These are phyloP conservation scores for Nilaparvata lugens DNA, from an alignment of 1,140 invertebrate genomes.

Conservation along the genomic window DNA sequence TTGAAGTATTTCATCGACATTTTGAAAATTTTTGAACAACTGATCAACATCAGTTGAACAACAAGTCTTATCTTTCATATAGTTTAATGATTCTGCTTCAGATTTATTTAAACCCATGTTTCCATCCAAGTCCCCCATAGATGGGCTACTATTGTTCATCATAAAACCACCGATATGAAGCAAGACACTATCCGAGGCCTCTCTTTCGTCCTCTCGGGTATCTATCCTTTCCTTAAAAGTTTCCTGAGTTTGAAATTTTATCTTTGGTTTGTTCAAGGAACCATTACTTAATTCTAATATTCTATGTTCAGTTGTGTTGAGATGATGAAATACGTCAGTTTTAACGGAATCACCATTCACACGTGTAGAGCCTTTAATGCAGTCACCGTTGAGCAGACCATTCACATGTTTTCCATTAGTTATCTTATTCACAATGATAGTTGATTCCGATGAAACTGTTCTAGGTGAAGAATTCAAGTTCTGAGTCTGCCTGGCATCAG, in stretches of 20 bases:
- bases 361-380: slow-evolving; percentile 1
- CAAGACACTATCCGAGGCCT: slow-evolving; percentile 6
- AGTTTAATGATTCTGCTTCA: slow-evolving; percentile 10
- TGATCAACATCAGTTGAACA: slow-evolving; percentile 41
- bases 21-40: slow-evolving; percentile 41
- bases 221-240: neutral
- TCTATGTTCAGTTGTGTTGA: neutral
- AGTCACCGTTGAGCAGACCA: too few species aligned
- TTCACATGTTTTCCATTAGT: slow-evolving; percentile 5
- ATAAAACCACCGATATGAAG: slow-evolving; percentile 31
- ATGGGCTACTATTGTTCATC: slow-evolving; percentile 41
- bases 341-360: slow-evolving; percentile 23
- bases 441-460: slow-evolving; percentile 20
- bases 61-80: slow-evolving; percentile 6
- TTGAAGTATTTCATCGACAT: slow-evolving; percentile 52
- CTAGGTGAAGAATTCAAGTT: slow-evolving; percentile 36
- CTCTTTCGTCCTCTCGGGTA: slow-evolving; percentile 30
- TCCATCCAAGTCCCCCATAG: slow-evolving; percentile 52
- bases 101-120: slow-evolving; percentile 48
- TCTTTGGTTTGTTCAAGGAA: neutral
- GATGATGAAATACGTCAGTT: neutral
- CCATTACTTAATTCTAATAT: neutral
- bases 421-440: slow-evolving; percentile 5
- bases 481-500: slow-evolving; percentile 51
- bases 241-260: neutral